Evolutionary conservation across 2,113 vertebrate genomes (phyloP).

Genomic region (Symphodus melops): DNA sequence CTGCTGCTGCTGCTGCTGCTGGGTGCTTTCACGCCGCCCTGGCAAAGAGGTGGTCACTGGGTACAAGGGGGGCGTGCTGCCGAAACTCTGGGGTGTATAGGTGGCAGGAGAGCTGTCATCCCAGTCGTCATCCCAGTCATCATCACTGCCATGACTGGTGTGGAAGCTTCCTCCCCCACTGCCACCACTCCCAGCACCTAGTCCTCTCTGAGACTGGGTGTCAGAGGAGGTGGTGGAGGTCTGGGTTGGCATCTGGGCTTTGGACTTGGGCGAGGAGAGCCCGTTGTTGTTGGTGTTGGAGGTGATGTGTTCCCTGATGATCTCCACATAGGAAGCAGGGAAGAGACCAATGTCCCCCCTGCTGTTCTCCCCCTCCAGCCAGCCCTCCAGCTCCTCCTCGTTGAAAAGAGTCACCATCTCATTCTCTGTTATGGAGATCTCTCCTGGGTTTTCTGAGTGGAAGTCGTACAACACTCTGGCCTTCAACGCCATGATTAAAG

Average conservation of each 20-base stretch:
- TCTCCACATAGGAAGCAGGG: slow-evolving; percentile 95
- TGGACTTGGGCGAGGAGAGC: slow-evolving; percentile 52
- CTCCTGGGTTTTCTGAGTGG: slow-evolving; percentile 92
- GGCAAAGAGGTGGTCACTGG: slow-evolving; percentile 84
- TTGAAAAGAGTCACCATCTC: slow-evolving; percentile 92
- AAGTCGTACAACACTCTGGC: slow-evolving; percentile 95
- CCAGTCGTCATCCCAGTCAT: slow-evolving; percentile 98
- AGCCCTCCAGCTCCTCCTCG: slow-evolving; percentile 94
- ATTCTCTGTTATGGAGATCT: slow-evolving; percentile 92
- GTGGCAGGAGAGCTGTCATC: slow-evolving; percentile 88
- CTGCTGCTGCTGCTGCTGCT: slow-evolving; percentile 71
- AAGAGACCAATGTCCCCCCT: slow-evolving; percentile 93
- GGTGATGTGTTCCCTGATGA: slow-evolving; percentile 81
- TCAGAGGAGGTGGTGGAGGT: slow-evolving; percentile 63
- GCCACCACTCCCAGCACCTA: slow-evolving; percentile 42
- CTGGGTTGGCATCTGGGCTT: slow-evolving; percentile 67
- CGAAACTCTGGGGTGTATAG: slow-evolving; percentile 80
- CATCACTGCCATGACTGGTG: slow-evolving; percentile 92
- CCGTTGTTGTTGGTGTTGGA: slow-evolving; percentile 73
- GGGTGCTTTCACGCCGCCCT: slow-evolving; percentile 63
- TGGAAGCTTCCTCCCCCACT: slow-evolving; percentile 73
- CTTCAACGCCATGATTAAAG: slow-evolving; percentile 86
- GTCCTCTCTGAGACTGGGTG: slow-evolving; percentile 65
- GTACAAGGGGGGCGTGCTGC: slow-evolving; percentile 77
- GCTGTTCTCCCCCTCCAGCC: slow-evolving; percentile 94